These are phyloP conservation scores for Anticlea derivata DNA, from an alignment of 2,888 invertebrate genomes.

Conservation along the genomic window DNA sequence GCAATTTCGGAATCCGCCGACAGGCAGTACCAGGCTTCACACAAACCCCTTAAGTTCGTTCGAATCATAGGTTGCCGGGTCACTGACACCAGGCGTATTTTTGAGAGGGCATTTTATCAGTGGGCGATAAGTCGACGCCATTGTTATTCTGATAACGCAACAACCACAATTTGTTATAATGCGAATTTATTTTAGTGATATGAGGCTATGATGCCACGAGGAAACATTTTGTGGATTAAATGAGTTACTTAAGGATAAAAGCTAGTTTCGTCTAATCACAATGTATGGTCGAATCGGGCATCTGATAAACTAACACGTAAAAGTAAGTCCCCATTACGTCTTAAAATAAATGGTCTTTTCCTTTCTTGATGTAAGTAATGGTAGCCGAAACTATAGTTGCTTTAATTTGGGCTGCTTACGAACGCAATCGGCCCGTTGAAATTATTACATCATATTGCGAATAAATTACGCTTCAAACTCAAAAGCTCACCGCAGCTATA, in stretches of 20 bases:
- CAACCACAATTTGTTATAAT: conserved; percentile 39
- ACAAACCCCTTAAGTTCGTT: conserved; percentile 19
- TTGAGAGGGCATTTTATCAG: conserved; percentile 50
- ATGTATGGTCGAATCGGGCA: neutral
- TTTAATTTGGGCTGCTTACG: no score
- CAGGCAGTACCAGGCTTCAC: conserved; percentile 13
- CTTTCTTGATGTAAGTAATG: no score
- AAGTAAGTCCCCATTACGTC: no score
- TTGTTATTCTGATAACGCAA: conserved; percentile 47
- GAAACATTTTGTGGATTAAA: conserved; percentile 27
- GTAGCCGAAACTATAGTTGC: no score
- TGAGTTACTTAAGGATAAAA: conserved; percentile 3
- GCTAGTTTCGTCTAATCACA: neutral
- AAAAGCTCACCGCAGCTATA: neutral
- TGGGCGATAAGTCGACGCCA: conserved; percentile 44
- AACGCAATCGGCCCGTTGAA: no score
- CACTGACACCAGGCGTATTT: conserved; percentile 43
- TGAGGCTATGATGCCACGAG: no score
- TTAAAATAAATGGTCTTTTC: no score
- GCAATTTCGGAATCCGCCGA: neutral
- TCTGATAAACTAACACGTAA: no score
- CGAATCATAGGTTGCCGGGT: conserved; percentile 46
- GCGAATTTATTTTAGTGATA: conserved; percentile 35
- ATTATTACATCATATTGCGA: conserved; percentile 9
- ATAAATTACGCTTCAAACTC: conserved; percentile 8